Evolutionary conservation across 2,888 invertebrate species (phyloP), one percentile per base, ranked within the genome.

Genomic region (Mesopsocus fuscifrons): DNA sequence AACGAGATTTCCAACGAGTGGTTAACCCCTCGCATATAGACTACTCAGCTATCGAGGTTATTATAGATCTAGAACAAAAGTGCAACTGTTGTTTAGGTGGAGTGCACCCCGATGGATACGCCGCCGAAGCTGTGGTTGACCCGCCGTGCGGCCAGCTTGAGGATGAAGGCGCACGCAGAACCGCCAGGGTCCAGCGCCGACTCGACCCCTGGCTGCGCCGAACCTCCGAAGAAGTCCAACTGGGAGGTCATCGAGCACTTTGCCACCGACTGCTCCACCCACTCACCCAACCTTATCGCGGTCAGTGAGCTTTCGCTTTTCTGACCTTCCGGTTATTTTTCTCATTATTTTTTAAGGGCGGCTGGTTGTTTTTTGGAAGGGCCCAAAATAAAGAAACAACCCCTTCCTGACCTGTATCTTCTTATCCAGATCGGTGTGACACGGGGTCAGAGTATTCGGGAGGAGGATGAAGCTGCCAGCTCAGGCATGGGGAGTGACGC

Each of bases 241-340:
- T 87, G 85, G 85, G 84, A 85, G 59, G 85, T 87, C 51, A 85
- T 87, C 54, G 84, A 87, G 60, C 85, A 87, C 62, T 85, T 81
- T 63, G 75, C 74, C 46, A 67, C 68, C 17, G 54, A 55, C 4
- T 41, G 68, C 64, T 48, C 69, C 71, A 21, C 72, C 56, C 69
- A 68, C 47, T 69, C 68, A 49, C 71, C 72, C 50, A 73, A 72
- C 55, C 63, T 73, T 51, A 68, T 74, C 53, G 72, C 72, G 59
- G 73, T 73, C 60, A 69, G 70, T 57, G 43, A 26, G 6, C 26
- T 11, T 26, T 26, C 11, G n/a, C n/a, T n/a, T n/a, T n/a, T n/a
- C n/a, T n/a, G n/a, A n/a, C n/a, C n/a, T n/a, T n/a, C n/a, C n/a
- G n/a, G n/a, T n/a, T n/a, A n/a, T n/a, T n/a, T n/a, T n/a, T n/a